Base-by-base conservation (phyloP, 2,888 invertebrate genomes). In the Diaprepes abbreviatus region DNA sequence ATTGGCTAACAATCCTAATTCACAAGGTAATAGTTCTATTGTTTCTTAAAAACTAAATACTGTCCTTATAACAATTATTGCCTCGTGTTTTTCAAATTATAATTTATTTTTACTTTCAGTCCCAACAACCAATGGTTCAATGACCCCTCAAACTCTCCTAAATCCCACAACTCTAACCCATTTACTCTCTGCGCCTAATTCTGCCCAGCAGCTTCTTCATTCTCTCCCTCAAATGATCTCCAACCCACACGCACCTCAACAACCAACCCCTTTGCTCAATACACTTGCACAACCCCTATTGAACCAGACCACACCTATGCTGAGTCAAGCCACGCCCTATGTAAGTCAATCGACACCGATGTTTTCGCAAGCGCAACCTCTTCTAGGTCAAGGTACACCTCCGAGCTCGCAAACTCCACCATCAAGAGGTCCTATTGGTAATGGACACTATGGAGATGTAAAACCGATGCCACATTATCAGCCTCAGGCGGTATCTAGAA, bases 201-300 rank as follows among this genome's bases (percentile, higher is more conserved):
- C 91, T 75, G 93, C 93, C 79, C 93, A 93, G 80, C 78, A 76
- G 58, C 83, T 93, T 70, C 85, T 93, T 16, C 92, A 91, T 79
- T 92, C 92, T 2, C 85, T 93, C 79, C 91, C 92, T 21, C 91
- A 91, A 81, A 88, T 92, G 78, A 79, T 84, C 73, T 81, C 74
- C 60, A 81, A 78, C 52, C 76, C 73, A 1, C 80, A 81, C 69
- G 62, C 77, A 14, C 73, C 75, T 24, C 72, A 75, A 48, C 77
- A 76, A 54, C 71, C 78, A 5, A 67, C 76, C 1, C 75, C 78
- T 9, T 43, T 80, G 48, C 73, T 81, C 50, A 85, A 84, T 64
- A 83, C 84, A 14, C 81, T 83, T 70, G 66, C 77, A 43, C 81
- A 79, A 73, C 79, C 82, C 5, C 74, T 81, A 31, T 72, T 80